These are phyloP conservation scores for Sinopyrophorus schimmeli DNA, from an alignment of 2,888 invertebrate genomes.

Conservation along the genomic window DNA sequence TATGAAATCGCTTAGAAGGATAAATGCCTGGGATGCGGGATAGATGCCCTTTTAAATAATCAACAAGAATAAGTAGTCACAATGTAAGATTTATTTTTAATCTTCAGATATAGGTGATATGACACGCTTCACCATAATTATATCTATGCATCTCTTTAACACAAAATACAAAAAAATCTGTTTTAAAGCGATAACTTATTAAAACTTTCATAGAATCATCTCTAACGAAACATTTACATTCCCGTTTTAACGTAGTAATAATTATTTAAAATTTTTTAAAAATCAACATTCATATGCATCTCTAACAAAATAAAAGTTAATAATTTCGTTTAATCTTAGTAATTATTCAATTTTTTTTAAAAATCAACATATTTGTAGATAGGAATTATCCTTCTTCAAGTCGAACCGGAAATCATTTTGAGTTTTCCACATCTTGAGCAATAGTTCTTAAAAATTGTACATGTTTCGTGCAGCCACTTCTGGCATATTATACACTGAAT, in stretches of 20 bases:
- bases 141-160: background rate
- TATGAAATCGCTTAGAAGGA: background rate
- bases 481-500: constrained; percentile 13
- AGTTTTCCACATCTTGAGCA: constrained; percentile 5
- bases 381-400: too few species aligned
- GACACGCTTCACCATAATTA: background rate
- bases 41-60: constrained; percentile 1
- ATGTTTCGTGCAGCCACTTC: constrained; percentile 16
- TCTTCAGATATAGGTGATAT: background rate
- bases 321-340: too few species aligned
- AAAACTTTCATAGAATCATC: too few species aligned
- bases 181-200: too few species aligned
- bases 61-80: background rate
- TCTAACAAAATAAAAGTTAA: too few species aligned
- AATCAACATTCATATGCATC: too few species aligned
- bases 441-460: constrained; percentile 10
- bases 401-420: background rate
- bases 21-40: background rate
- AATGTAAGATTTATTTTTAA: constrained; percentile 1
- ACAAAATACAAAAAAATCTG: background rate
- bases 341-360: background rate
- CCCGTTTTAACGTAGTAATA: too few species aligned
- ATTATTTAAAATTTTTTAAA: too few species aligned
- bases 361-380: too few species aligned
- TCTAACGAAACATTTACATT: too few species aligned